These are phyloP conservation scores for Pitta sordida DNA, from an alignment of 2,113 vertebrate genomes.

Conservation along the genomic window DNA sequence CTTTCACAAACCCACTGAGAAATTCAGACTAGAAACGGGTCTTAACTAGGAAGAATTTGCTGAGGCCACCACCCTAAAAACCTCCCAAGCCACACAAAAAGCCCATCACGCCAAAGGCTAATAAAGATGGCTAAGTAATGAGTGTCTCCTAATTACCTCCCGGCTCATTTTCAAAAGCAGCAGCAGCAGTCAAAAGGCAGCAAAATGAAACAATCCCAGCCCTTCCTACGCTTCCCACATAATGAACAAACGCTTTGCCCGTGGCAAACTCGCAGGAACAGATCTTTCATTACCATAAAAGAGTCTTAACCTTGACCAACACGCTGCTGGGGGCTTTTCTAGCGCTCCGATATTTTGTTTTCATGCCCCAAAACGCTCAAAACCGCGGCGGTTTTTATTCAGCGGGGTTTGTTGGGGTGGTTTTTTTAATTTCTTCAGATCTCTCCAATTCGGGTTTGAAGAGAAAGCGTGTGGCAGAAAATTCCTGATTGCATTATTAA, in stretches of 20 bases:
- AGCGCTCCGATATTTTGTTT: neutral
- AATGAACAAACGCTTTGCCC: conserved; percentile 50
- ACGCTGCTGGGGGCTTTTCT: neutral
- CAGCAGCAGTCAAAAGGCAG: conserved; percentile 34
- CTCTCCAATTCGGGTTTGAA: neutral
- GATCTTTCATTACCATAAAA: conserved; percentile 19
- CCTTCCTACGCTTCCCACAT: neutral
- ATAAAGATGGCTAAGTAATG: conserved; percentile 42
- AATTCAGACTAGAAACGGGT: neutral
- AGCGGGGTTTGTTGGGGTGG: too few relatives aligned
- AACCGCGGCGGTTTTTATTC: neutral
- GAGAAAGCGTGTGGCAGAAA: neutral
- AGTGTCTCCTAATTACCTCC: conserved; percentile 48
- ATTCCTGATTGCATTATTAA: conserved; percentile 49
- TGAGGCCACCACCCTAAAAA: neutral
- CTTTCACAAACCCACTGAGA: neutral
- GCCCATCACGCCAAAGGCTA: conserved; percentile 28
- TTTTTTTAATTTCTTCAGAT: neutral
- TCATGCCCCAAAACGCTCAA: neutral
- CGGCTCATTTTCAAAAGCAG: conserved; percentile 39
- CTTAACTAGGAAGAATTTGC: neutral
- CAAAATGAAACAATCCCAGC: conserved; percentile 20
- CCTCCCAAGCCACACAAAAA: neutral
- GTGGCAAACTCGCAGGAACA: conserved; percentile 18
- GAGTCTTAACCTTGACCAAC: conserved; percentile 33